phyloP scores from a whole-genome alignment of 2,888 invertebrate genomes.

The Galeopsomyia nigrocyanea region DNA sequence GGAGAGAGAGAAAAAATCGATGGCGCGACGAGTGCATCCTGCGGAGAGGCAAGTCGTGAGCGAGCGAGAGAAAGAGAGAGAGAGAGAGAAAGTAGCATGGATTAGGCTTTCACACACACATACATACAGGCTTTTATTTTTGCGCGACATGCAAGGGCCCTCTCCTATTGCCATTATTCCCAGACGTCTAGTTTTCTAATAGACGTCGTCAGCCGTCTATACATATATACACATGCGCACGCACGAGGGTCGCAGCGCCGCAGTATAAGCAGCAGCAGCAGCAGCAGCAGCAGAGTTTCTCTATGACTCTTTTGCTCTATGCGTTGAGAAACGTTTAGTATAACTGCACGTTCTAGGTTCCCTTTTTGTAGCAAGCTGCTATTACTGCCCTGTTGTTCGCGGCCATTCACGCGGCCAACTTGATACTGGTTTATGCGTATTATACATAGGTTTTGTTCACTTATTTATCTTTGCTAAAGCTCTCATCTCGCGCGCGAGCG shows the following conservation, averaged over 20 bases:
- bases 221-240: neutral
- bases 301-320: neutral
- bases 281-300: constrained; percentile 6
- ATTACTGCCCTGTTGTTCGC: no score
- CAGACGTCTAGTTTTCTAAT: constrained; percentile 46
- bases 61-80: neutral
- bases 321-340: constrained; percentile 8
- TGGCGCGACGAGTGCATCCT: constrained; percentile 45
- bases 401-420: no score
- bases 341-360: neutral
- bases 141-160: constrained; percentile 37
- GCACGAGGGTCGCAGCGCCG: neutral
- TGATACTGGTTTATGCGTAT: no score
- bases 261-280: neutral
- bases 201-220: constrained; percentile 15
- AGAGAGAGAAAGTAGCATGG: constrained; percentile 17
- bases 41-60: constrained; percentile 2
- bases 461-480: no score
- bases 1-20: constrained; percentile 40
- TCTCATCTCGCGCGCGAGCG: no score
- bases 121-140: constrained; percentile 35
- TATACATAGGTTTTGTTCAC: no score
- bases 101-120: neutral
- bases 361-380: no score
- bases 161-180: constrained; percentile 42